A percentile compares a stretch with the other conserved stretches of the same genome.
Conservation (phyloP, 2,888 invertebrate genomes). For the Nowickia ferox region DNA sequence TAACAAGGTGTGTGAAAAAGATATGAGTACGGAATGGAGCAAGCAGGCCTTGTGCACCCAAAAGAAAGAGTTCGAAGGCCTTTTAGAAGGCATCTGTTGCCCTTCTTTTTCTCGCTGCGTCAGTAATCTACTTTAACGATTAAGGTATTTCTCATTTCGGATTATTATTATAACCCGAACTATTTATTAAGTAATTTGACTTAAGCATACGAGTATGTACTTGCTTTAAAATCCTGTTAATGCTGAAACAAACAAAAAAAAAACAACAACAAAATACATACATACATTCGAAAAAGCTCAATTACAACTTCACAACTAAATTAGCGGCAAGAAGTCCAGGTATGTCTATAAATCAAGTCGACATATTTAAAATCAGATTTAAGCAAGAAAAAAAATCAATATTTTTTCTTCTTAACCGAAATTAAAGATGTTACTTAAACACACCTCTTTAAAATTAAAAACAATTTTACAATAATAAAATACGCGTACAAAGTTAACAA, state of each 20-base stretch:
- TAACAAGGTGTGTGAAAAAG: too few species aligned
- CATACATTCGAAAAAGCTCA: background rate
- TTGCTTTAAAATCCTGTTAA: constrained; percentile 11
- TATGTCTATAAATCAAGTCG: constrained; percentile 9
- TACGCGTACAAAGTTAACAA: background rate
- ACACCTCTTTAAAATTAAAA: constrained; percentile 17
- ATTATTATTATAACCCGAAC: background rate
- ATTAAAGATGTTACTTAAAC: constrained; percentile 50
- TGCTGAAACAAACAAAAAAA: background rate
- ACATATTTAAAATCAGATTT: constrained; percentile 19
- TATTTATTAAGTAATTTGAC: constrained; percentile 34
- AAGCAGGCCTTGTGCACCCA: too few species aligned
- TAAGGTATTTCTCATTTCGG: background rate
- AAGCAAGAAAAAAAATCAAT: background rate
- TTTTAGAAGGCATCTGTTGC: too few species aligned
- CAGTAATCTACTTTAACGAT: background rate
- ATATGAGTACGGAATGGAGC: too few species aligned
- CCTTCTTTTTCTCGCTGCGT: too few species aligned
- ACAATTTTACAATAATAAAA: constrained; percentile 8
- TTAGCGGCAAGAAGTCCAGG: background rate
- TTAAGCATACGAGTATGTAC: constrained; percentile 18
- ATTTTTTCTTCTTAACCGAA: constrained; percentile 28
- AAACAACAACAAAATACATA: background rate
- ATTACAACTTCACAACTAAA: constrained; percentile 42
- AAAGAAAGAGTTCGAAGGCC: too few species aligned